Evolutionary conservation across 2,113 vertebrate species (phyloP).

Genomic region (Gracilinanus agilis): DNA sequence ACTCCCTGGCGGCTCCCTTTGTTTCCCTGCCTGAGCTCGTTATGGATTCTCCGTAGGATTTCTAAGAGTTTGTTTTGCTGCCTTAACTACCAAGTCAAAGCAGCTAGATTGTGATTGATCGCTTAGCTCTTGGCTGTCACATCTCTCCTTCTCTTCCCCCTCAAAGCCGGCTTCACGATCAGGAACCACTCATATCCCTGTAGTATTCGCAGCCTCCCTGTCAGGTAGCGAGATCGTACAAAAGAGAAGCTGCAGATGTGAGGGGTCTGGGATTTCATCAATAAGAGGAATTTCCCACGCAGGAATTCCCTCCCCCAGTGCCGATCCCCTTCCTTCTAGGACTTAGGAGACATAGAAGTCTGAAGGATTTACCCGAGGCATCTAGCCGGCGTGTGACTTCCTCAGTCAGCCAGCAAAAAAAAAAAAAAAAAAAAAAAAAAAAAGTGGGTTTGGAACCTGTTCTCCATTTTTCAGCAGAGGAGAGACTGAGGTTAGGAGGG

Average conservation of each 20-base stretch:
- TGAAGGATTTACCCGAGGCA: neutral
- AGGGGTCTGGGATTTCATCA: neutral
- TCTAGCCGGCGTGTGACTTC: neutral
- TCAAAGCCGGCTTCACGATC: neutral
- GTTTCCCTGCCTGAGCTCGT: neutral
- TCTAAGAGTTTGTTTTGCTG: conserved; percentile 14
- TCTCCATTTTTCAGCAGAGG: neutral
- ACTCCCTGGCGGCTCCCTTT: conserved; percentile 11
- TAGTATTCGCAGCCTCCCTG: neutral
- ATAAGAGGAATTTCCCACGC: neutral
- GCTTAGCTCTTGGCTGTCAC: neutral
- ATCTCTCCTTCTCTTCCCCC: neutral
- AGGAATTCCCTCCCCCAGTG: neutral
- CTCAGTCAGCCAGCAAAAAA: neutral
- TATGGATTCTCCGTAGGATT: conserved; percentile 20
- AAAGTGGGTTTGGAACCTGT: neutral
- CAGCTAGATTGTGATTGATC: neutral
- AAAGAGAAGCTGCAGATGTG: neutral
- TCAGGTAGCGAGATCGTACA: neutral
- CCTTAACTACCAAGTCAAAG: conserved; percentile 4
- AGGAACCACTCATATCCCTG: neutral
- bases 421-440: neutral
- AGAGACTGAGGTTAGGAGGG: neutral
- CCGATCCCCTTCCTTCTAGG: neutral
- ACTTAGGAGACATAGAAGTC: neutral